Conservation (phyloP, 2,888 invertebrate genomes). For the Melanophora roralis region DNA sequence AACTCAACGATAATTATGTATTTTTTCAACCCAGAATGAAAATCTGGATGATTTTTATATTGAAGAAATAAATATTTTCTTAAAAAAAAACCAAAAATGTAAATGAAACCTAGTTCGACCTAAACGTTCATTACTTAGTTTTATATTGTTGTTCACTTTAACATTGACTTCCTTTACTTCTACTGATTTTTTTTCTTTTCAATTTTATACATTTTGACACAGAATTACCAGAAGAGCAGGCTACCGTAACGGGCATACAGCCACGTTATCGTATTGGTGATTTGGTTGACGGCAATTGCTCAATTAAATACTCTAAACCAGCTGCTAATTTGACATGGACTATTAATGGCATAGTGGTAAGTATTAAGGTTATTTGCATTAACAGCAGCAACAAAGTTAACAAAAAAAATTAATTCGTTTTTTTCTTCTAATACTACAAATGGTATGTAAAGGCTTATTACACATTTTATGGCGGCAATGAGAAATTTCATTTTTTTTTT, state of each 20-base stretch:
- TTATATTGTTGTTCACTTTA: conserved; percentile 12
- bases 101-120: not conserved
- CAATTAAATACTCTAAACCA: conserved; percentile 79
- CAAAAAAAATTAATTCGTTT: not conserved
- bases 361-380: conserved; percentile 63
- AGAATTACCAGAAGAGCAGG: conserved; percentile 79
- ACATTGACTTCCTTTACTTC: conserved; percentile 18
- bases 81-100: not conserved
- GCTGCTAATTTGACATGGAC: conserved; percentile 81
- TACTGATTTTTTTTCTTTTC: conserved; percentile 41
- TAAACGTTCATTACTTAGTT: not conserved
- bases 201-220: conserved; percentile 60
- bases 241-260: conserved; percentile 79
- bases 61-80: not conserved
- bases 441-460: conserved; percentile 36
- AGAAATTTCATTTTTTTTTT: conserved; percentile 2
- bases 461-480: conserved; percentile 37
- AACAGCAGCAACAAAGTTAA: not conserved
- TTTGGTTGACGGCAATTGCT: conserved; percentile 79
- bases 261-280: conserved; percentile 79
- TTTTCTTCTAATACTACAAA: not conserved
- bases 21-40: too few relatives aligned
- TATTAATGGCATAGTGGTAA: conserved; percentile 79
- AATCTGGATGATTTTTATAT: too few relatives aligned
- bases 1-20: too few relatives aligned